A percentile compares a stretch with the other conserved stretches of the same genome.
phyloP scores from a whole-genome alignment of 1,140 invertebrate genomes.

The Saccostrea glomerata region DNA sequence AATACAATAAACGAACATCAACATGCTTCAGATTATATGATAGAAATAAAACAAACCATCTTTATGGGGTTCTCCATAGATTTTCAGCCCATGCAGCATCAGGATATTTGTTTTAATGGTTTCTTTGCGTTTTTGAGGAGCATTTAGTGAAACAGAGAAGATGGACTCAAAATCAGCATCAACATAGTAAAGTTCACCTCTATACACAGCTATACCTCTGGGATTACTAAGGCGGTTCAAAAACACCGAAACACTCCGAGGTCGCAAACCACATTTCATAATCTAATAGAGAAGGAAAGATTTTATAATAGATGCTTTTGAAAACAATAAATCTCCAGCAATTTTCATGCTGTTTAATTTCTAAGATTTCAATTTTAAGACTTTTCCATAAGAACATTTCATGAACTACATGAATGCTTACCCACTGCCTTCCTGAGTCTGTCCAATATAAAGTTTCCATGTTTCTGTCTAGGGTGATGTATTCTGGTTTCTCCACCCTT shows the following conservation, averaged over 20 bases:
- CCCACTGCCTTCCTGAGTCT: constrained; percentile 70
- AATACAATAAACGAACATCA: not conserved
- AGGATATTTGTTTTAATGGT: constrained; percentile 59
- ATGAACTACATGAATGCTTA: constrained; percentile 44
- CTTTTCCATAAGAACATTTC: not conserved
- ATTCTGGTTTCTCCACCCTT: constrained; percentile 74
- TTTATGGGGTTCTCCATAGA: constrained; percentile 2
- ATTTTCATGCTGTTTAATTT: not conserved
- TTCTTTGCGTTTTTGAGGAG: constrained; percentile 6
- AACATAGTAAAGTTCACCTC: constrained; percentile 91
- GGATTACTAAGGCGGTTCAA: constrained; percentile 79
- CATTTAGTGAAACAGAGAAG: constrained; percentile 51
- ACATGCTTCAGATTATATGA: not conserved
- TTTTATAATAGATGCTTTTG: not conserved
- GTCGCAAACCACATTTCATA: constrained; percentile 34
- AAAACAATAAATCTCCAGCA: not conserved
- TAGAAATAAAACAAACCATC: not conserved
- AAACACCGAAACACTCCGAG: constrained; percentile 35
- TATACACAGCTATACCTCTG: constrained; percentile 90
- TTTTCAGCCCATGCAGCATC: constrained; percentile 24
- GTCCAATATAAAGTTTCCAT: constrained; percentile 74
- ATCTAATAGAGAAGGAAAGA: constrained; percentile 49
- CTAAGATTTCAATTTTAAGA: not conserved
- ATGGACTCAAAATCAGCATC: constrained; percentile 87
- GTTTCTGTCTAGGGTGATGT: constrained; percentile 67